Evolutionary conservation across 1,140 invertebrate species (phyloP), one percentile per base, ranked within the genome.

Genomic region (Philopotamus ludificatus): DNA sequence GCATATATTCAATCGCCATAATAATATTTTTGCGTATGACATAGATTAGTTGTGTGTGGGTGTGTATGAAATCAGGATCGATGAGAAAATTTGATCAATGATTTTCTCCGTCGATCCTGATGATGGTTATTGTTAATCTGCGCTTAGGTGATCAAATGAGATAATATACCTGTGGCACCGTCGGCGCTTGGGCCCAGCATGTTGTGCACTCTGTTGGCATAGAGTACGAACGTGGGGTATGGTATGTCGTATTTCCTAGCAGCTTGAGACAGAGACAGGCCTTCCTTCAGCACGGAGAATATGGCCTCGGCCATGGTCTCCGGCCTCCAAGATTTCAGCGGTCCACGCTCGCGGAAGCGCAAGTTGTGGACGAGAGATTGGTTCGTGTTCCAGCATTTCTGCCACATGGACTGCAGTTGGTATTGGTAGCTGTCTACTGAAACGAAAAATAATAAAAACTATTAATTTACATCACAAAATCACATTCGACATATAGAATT

Each of bases 301-400:
- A 95, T 94, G 65, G 93, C 92, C 74, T 94, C 92, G 60, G 92
- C 92, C 93, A 95, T 95, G 59, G 93, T 94, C 78, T 95, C 93
- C 1, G 92, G 92, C 34, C 92, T 81, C 93, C 93, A 95, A 20
- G 92, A 93, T 77, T 95, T 95, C 59, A 94, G 81, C 0, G 93
- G 93, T 1, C 93, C 93, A 44, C 93, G 86, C 76, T 95, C 93
- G n/a, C 93, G 85, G 81, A 94, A 94, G 53, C 92, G 84, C 71
- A 94, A 80, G 74, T 93, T 92, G 78, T 94, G 92, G 26, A 93
- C 89, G 70, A 93, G 81, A 68, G 87, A 90, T 76, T 93, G 91
- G 78, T 92, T 92, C 55, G 90, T 93, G 75, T 89, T 94, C 92
- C 92, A 95, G 77, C 92, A 94, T 75, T 94, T 94, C 77, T 95